phyloP scores from a whole-genome alignment of 1,140 invertebrate species.

The Chymomyza costata region DNA sequence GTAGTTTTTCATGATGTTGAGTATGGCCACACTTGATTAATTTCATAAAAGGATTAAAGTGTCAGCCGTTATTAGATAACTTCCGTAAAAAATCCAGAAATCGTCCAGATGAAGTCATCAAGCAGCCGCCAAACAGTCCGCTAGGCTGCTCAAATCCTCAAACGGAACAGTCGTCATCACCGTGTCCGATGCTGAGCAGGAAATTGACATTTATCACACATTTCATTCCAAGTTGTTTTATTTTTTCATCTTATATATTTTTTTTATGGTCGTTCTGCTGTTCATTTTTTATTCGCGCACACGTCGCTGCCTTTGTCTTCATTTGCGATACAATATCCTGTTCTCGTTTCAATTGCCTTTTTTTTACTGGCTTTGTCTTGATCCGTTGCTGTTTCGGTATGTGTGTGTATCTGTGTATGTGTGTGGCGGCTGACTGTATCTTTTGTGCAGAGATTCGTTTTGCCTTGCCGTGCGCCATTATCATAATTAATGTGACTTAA shows the following conservation, averaged over 20 bases:
- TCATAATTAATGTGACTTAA: conserved; percentile 75
- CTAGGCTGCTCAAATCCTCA: conserved; percentile 5
- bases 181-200: conserved; percentile 73
- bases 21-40: conserved; percentile 70
- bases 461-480: conserved; percentile 54
- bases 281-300: conserved; percentile 58
- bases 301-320: conserved; percentile 45
- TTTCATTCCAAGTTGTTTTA: conserved; percentile 22
- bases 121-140: no score
- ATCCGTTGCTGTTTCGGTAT: no score
- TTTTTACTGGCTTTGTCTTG: no score
- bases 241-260: conserved; percentile 10
- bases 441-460: conserved; percentile 46
- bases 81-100: conserved; percentile 52
- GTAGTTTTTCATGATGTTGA: conserved; percentile 7
- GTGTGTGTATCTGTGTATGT: neutral
- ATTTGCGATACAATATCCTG: conserved; percentile 51
- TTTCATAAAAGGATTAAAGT: conserved; percentile 66
- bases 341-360: conserved; percentile 71
- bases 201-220: conserved; percentile 74
- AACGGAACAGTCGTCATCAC: conserved; percentile 10
- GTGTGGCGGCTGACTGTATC: conserved; percentile 4
- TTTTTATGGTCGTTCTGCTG: conserved; percentile 23
- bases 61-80: conserved; percentile 57
- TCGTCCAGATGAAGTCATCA: conserved; percentile 44